Conservation (phyloP, 2,888 invertebrate genomes). For the Plagodis dolabraria region DNA sequence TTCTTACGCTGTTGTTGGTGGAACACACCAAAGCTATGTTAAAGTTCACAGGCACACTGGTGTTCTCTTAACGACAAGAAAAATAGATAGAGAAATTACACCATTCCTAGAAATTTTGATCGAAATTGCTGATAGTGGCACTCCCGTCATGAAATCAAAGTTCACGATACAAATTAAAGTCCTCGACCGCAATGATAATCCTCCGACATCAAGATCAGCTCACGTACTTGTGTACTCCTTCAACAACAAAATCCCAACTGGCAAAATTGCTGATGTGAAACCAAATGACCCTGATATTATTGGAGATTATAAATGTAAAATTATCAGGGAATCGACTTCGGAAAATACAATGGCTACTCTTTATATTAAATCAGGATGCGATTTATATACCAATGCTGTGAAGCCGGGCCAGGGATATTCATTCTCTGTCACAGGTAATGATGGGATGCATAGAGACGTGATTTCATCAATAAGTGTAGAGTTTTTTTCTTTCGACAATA, state of each 20-base stretch:
- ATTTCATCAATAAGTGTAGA: conserved; percentile 94
- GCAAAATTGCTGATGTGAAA: conserved; percentile 95
- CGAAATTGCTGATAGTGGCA: conserved; percentile 95
- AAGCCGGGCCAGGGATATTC: conserved; percentile 90
- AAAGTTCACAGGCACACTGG: conserved; percentile 92
- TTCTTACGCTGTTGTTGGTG: conserved; percentile 91
- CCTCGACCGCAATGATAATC: conserved; percentile 95
- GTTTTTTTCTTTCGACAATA: conserved; percentile 91
- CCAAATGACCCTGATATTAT: conserved; percentile 96
- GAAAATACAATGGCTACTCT: conserved; percentile 85
- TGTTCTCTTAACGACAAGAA: conserved; percentile 90
- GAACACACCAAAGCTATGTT: conserved; percentile 90
- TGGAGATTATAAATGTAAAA: conserved; percentile 94
- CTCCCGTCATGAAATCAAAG: conserved; percentile 92
- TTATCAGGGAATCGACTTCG: conserved; percentile 88
- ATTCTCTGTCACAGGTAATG: conserved; percentile 93
- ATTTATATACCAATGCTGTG: conserved; percentile 90
- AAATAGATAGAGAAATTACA: conserved; percentile 92
- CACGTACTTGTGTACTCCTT: conserved; percentile 92
- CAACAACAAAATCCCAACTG: conserved; percentile 89
- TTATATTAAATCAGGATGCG: conserved; percentile 91
- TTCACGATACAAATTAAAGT: conserved; percentile 91
- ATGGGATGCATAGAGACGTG: conserved; percentile 94
- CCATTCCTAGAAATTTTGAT: conserved; percentile 90
- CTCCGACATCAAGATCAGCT: conserved; percentile 92